A percentile compares a stretch with the other conserved stretches of the same genome.
phyloP scores from a whole-genome alignment of 2,797 vertebrate species.

The Glyptemys insculpta region DNA sequence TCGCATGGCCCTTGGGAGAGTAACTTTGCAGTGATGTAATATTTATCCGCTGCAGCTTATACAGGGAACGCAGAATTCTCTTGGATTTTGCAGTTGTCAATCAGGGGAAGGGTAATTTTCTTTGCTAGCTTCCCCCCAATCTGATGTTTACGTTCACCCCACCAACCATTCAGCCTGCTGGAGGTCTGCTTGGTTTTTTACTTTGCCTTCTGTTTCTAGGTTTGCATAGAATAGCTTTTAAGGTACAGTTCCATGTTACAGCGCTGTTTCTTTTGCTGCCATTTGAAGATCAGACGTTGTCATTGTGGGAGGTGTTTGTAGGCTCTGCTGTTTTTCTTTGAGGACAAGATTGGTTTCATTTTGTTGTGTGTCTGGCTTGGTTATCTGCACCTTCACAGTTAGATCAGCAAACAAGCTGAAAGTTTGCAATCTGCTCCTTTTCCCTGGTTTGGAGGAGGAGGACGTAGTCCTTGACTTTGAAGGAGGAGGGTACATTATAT shows the following conservation, averaged over 20 bases:
- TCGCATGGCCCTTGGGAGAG: no score
- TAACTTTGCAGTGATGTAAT: background rate
- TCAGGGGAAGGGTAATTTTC: background rate
- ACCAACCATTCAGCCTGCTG: background rate
- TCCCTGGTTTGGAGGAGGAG: background rate
- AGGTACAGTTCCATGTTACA: background rate
- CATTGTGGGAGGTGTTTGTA: background rate
- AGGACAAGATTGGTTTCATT: background rate
- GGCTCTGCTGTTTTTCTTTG: background rate
- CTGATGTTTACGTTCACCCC: background rate
- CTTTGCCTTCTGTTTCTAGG: background rate
- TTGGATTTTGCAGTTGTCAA: background rate
- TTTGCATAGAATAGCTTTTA: background rate
- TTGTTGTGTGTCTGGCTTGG: background rate
- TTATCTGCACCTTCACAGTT: background rate
- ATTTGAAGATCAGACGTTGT: background rate
- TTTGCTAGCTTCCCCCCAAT: background rate
- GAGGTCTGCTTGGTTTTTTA: background rate
- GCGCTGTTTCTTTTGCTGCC: background rate
- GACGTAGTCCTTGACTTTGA: background rate
- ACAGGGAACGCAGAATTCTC: background rate
- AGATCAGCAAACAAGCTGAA: background rate
- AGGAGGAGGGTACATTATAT: background rate
- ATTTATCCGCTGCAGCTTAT: background rate
- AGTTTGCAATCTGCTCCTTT: background rate